phyloP scores from a whole-genome alignment of 2,113 vertebrate species.

The Oenanthe oenanthe region DNA sequence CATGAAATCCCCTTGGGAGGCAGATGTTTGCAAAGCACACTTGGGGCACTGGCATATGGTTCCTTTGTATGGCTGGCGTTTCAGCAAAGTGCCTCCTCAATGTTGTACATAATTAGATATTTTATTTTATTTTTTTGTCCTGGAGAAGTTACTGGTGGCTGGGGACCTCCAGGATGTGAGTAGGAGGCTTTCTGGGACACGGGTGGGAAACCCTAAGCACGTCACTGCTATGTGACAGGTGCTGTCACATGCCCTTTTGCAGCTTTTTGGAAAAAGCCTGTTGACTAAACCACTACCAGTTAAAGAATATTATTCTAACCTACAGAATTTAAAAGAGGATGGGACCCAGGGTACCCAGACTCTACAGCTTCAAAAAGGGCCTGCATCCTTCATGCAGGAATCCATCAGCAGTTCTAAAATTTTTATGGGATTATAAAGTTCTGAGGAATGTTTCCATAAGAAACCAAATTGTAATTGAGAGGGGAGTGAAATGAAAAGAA shows the following conservation, averaged over 20 bases:
- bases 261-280: not conserved
- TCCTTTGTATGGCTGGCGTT: slow-evolving; percentile 58
- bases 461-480: slow-evolving; percentile 15
- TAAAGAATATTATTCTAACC: not conserved
- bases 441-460: slow-evolving; percentile 27
- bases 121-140: slow-evolving; percentile 49
- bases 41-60: slow-evolving; percentile 64
- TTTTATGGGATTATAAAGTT: slow-evolving; percentile 37
- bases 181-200: not conserved
- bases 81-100: slow-evolving; percentile 56
- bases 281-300: not conserved
- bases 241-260: not conserved
- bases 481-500: slow-evolving; percentile 37
- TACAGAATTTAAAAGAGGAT: not conserved
- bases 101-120: slow-evolving; percentile 64
- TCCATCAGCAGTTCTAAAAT: not conserved
- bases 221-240: not conserved
- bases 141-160: not conserved
- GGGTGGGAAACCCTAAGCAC: not conserved
- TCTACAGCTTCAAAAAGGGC: not conserved
- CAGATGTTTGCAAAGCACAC: slow-evolving; percentile 70
- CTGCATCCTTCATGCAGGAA: not conserved
- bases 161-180: not conserved
- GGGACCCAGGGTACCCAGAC: not conserved
- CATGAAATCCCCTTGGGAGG: slow-evolving; percentile 61